Conservation (phyloP, 1,140 invertebrate species). For the Diabrotica undecimpunctata region DNA sequence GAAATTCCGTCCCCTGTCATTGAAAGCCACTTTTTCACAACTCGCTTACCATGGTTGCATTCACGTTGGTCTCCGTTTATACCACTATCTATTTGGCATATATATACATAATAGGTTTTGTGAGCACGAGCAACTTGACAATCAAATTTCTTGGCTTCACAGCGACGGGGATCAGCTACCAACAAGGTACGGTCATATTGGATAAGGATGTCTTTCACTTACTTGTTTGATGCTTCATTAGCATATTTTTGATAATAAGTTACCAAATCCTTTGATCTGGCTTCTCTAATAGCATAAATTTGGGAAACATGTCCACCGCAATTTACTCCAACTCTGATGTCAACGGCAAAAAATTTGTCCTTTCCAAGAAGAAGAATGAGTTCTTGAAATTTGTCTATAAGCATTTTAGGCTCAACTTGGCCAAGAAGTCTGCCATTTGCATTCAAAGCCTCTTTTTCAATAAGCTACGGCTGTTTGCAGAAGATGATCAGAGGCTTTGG, state of each 20-base stretch:
- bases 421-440: conserved; percentile 97
- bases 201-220: conserved; percentile 97
- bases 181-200: conserved; percentile 96
- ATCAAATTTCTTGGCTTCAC: conserved; percentile 99
- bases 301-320: conserved; percentile 98
- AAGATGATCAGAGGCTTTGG: conserved; percentile 55
- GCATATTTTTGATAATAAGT: conserved; percentile 99
- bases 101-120: no score
- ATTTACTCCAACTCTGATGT: conserved; percentile 95
- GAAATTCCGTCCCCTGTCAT: no score
- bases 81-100: no score
- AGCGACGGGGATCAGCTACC: conserved; percentile 96
- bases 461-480: conserved; percentile 88
- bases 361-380: conserved; percentile 94
- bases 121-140: conserved; percentile 98
- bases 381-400: conserved; percentile 97
- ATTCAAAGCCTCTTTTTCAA: conserved; percentile 89
- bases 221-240: conserved; percentile 98
- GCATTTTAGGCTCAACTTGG: conserved; percentile 88
- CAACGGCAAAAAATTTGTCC: conserved; percentile 92
- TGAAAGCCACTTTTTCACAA: no score
- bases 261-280: conserved; percentile 95
- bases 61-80: no score
- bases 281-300: conserved; percentile 97
- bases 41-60: no score